Evolutionary conservation across 2,888 invertebrate genomes (phyloP).

Genomic region (Pycnomerus fuliginosus): DNA sequence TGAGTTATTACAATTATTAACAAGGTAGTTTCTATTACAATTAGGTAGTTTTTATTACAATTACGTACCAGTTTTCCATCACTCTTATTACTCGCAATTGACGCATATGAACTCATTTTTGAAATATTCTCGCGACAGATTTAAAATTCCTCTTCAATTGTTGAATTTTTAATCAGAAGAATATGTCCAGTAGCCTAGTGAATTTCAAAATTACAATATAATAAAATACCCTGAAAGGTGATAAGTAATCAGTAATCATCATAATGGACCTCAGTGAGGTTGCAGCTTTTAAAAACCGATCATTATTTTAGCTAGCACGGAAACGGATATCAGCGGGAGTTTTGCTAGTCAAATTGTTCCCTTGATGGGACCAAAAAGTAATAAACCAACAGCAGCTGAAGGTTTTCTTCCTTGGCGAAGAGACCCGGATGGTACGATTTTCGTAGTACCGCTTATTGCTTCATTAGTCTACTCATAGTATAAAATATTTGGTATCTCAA

Average conservation of each 20-base stretch:
- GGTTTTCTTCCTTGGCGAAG: constrained; percentile 83
- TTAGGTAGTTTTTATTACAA: too few species aligned
- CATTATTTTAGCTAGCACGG: constrained; percentile 49
- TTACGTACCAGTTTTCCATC: too few species aligned
- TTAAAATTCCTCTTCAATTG: background rate
- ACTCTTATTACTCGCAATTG: too few species aligned
- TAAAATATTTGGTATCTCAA: too few species aligned
- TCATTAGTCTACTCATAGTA: too few species aligned
- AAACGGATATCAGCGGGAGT: constrained; percentile 49
- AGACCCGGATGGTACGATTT: constrained; percentile 68
- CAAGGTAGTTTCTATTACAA: too few species aligned
- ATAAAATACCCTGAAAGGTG: too few species aligned
- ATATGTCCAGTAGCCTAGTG: background rate
- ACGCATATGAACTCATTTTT: too few species aligned
- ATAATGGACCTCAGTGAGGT: too few species aligned
- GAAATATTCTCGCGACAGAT: constrained; percentile 2
- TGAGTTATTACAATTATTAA: too few species aligned
- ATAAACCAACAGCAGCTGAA: constrained; percentile 72
- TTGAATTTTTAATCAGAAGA: background rate
- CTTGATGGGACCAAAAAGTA: constrained; percentile 44
- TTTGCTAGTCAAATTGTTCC: constrained; percentile 47
- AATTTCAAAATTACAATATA: background rate
- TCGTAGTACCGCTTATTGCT: too few species aligned
- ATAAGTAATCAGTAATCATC: too few species aligned
- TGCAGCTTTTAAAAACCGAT: constrained; percentile 1